phyloP scores from a whole-genome alignment of 2,113 vertebrate genomes.

The Lophochroa leadbeateri region DNA sequence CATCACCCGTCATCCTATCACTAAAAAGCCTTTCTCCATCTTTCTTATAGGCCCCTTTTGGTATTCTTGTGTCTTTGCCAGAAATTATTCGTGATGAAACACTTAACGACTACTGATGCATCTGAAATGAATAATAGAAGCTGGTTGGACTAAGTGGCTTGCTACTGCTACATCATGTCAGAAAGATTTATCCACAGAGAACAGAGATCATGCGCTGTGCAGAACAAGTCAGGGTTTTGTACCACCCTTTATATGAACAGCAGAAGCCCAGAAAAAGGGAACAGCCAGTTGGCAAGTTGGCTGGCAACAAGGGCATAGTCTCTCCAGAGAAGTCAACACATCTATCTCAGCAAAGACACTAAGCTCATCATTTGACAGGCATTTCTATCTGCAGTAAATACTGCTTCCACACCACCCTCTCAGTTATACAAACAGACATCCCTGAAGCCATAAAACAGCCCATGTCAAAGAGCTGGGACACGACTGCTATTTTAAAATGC shows the following conservation, averaged over 20 bases:
- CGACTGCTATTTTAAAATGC: neutral
- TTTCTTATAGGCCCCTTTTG: neutral
- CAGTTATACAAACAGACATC: neutral
- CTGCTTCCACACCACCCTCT: neutral
- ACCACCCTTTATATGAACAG: neutral
- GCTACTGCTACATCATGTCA: neutral
- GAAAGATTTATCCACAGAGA: constrained; percentile 12
- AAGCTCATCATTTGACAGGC: neutral
- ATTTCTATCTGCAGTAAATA: neutral
- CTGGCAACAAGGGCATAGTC: neutral
- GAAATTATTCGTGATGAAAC: neutral
- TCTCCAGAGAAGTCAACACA: neutral
- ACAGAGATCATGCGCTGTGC: neutral
- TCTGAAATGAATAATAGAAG: neutral
- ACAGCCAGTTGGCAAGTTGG: neutral
- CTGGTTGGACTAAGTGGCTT: neutral
- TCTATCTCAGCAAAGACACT: neutral
- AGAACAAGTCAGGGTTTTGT: neutral
- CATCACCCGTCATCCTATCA: neutral
- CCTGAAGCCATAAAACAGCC: neutral
- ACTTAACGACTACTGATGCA: neutral
- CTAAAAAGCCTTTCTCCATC: neutral
- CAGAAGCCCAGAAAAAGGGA: neutral
- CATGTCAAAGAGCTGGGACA: neutral
- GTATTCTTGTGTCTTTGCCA: neutral